Conservation (phyloP, 2,113 vertebrate genomes). For the Tupaia chinensis region DNA sequence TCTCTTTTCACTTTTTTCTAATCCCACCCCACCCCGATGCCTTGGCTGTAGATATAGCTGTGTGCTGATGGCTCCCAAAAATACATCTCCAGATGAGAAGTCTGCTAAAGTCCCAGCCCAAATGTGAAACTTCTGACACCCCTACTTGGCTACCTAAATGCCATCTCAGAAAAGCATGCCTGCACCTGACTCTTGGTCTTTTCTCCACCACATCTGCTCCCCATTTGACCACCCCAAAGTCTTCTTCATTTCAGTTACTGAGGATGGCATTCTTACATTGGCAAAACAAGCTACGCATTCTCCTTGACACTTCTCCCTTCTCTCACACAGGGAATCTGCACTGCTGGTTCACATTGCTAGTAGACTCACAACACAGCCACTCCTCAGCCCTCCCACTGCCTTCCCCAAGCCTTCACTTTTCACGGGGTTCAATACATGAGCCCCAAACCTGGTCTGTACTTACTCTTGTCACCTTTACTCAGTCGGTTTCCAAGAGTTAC, state of each 20-base stretch:
- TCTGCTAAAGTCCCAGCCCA: not conserved
- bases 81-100: not conserved
- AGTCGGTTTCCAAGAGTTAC: not conserved
- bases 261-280: not conserved
- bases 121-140: not conserved
- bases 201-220: not conserved
- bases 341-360: not conserved
- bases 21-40: fast-evolving
- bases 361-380: not conserved
- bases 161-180: not conserved
- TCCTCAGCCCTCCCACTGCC: not conserved
- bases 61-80: too few species aligned
- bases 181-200: too few species aligned
- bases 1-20: not conserved
- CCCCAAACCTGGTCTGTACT: not conserved
- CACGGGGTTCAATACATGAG: not conserved
- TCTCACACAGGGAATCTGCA: too few species aligned
- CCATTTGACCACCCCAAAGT: too few species aligned
- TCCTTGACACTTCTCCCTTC: not conserved
- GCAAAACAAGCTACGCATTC: too few species aligned
- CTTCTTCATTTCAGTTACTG: not conserved
- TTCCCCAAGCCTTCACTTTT: fast-evolving
- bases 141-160: fast-evolving
- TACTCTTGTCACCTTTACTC: too few species aligned
- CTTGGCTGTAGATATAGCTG: too few species aligned